phyloP scores from a whole-genome alignment of 1,140 invertebrate species.

The Riptortus pedestris region DNA sequence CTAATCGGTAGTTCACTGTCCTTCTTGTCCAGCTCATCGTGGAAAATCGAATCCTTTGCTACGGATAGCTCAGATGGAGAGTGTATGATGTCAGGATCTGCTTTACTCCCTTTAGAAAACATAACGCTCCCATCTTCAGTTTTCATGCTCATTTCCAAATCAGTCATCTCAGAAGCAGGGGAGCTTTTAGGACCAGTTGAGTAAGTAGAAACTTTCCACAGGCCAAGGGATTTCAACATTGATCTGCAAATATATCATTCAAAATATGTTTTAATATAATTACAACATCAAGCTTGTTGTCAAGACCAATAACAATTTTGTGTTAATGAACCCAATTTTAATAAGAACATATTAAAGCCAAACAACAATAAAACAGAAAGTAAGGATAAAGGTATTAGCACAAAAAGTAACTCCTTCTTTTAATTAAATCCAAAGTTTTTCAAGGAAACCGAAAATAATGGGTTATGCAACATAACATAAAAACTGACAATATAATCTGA shows the following conservation, averaged over 20 bases:
- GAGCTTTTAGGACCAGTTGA: slow-evolving; percentile 21
- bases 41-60: background rate
- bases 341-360: too few species aligned
- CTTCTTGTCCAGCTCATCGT: background rate
- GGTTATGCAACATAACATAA: too few species aligned
- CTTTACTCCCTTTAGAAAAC: background rate
- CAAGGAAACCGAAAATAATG: too few species aligned
- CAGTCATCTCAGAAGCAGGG: background rate
- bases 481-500: too few species aligned
- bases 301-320: too few species aligned
- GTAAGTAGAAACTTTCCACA: slow-evolving; percentile 62
- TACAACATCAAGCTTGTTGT: background rate
- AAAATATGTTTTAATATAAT: background rate
- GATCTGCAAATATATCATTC: slow-evolving; percentile 44
- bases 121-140: background rate
- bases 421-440: too few species aligned
- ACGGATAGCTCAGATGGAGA: background rate
- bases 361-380: too few species aligned
- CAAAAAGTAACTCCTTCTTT: too few species aligned
- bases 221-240: slow-evolving; percentile 81
- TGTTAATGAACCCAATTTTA: background rate
- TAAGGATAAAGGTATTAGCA: too few species aligned
- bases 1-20: background rate
- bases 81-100: too few species aligned
- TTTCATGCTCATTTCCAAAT: background rate